These are phyloP conservation scores for Poecile montanus DNA, from an alignment of 2,797 vertebrate genomes.

Conservation along the genomic window DNA sequence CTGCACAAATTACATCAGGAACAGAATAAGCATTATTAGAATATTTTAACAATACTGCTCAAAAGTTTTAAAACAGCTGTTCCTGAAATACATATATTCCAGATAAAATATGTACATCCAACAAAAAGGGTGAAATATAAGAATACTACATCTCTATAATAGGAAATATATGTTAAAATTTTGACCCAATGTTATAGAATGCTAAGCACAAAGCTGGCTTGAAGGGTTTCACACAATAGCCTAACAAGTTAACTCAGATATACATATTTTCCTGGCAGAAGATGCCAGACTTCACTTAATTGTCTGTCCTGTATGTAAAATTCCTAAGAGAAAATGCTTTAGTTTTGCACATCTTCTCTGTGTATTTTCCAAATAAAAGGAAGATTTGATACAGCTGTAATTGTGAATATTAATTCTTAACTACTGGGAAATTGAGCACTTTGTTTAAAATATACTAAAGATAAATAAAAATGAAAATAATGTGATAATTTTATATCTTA, in stretches of 20 bases:
- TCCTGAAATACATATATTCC: background rate
- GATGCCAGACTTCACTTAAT: background rate
- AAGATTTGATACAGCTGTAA: background rate
- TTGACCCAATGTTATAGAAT: background rate
- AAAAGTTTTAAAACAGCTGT: background rate
- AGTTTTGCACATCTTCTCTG: background rate
- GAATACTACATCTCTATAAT: background rate
- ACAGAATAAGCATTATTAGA: background rate
- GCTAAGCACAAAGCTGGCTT: background rate
- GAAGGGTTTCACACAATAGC: background rate
- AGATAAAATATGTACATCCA: background rate
- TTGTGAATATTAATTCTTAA: background rate
- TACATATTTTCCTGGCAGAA: slow-evolving; percentile 8
- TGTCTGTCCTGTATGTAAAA: background rate
- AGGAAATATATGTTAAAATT: background rate
- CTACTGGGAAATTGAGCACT: background rate
- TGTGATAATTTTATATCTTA: background rate
- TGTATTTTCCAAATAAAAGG: background rate
- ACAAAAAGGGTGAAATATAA: background rate
- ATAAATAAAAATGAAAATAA: background rate
- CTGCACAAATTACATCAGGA: background rate
- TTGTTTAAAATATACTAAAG: background rate
- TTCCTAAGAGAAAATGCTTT: background rate
- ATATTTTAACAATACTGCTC: background rate
- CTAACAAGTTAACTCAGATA: background rate